Base-by-base conservation (phyloP, 2,888 invertebrate species). In the Zygogramma bicolorata region DNA sequence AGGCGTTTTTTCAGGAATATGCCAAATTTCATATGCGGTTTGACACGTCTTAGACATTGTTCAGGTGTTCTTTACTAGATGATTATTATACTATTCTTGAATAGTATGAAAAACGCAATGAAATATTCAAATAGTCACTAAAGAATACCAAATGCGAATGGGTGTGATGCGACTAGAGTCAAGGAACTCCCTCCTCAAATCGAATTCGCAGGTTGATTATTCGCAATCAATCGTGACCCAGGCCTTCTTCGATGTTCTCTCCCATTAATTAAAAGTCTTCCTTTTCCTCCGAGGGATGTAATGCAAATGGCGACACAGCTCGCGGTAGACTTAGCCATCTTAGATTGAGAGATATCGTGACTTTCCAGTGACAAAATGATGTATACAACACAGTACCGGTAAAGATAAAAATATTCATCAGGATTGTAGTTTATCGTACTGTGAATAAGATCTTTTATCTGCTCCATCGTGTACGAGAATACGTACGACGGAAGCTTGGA, bases 261-360 rank as follows among this genome's bases (percentile, higher is more conserved):
- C 13, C 53, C 53, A 53, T 53, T 53, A 53, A 53, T 53, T 53
- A 53, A 53, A 53, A 53, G 53, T 53, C 27, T 53, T 72, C 65
- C 46, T 53, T 49, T 49, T 63, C 29, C 42, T 58, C 42, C 58
- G 60, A 70, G 60, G 70, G 70, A 70, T 71, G 73, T 73, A 68
- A 75, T 75, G 75, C 73, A 75, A 71, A 75, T 75, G 67, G 63
- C 68, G 63, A 73, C 73, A 73, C 67, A 71, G 68, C 49, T 46
- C 65, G 71, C 73, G 70, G 73, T 73, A 75, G 74, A 74, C 71
- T 46, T 69, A 62, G 65, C 71, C 70, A 73, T 73, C 69, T 66
- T 61, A 71, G 67, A 73, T 75, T 66, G 67, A 70, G 67, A 72
- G 70, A 76, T 75, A 72, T 72, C 72, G 75, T 72, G 74, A 74